These are phyloP conservation scores for Acanthosepion lycidas DNA, from an alignment of 2,888 invertebrate genomes.

Conservation along the genomic window DNA sequence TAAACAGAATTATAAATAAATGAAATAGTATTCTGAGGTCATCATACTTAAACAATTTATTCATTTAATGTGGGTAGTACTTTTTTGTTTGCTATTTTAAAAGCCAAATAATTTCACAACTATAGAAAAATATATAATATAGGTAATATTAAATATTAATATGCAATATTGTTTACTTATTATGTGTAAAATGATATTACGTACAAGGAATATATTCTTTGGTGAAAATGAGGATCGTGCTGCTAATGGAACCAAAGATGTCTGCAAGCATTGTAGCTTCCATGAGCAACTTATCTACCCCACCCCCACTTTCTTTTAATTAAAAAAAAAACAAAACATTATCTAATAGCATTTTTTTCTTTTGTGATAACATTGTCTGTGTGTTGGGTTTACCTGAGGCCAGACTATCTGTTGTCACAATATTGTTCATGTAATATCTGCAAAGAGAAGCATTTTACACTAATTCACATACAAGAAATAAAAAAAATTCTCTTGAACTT, in stretches of 20 bases:
- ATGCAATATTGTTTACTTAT: neutral
- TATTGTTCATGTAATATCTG: slow-evolving; percentile 23
- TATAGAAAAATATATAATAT: neutral
- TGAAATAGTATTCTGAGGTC: neutral
- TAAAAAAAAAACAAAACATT: neutral
- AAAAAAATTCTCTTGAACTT: neutral
- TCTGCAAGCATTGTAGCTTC: neutral
- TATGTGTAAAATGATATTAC: neutral
- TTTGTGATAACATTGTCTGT: slow-evolving; percentile 8
- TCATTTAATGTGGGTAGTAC: neutral
- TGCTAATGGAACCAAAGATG: slow-evolving; percentile 33
- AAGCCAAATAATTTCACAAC: neutral
- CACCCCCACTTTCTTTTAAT: neutral
- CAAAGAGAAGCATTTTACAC: neutral
- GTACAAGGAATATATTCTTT: neutral
- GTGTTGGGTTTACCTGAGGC: neutral
- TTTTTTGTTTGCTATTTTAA: neutral
- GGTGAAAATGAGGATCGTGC: neutral
- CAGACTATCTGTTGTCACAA: slow-evolving; percentile 11
- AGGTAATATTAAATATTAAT: neutral
- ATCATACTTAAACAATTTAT: neutral
- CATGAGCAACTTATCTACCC: neutral
- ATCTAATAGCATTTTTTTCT: slow-evolving; percentile 4
- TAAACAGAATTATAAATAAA: neutral
- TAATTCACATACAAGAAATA: neutral